Base-by-base conservation (phyloP, 2,113 vertebrate genomes). In the Cryptomyrus ogoouensis region DNA sequence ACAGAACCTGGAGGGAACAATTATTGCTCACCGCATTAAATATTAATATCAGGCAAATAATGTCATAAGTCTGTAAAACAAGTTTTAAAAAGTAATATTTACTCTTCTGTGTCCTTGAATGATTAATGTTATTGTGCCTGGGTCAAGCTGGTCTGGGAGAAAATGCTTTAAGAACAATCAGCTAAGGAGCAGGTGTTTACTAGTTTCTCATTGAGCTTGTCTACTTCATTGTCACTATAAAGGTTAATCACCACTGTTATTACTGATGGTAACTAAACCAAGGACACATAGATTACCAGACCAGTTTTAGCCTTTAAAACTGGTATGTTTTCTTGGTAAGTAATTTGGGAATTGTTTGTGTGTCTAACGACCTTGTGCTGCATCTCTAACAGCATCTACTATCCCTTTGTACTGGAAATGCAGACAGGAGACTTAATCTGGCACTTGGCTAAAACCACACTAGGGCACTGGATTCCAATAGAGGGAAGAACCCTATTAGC, bases 351-450 rank as follows among this genome's bases (percentile, higher is more conserved):
- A 53, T 24, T 52, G 27, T 46, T 70, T 89, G 15, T 19, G 88
- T 42, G 24, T 0, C 42, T 39, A 17, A 17, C 1, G 49, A 53
- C 46, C 50, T 50, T 83, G 35, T 24, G 12, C 17, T 15, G 56
- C 87, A 62, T 35, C 53, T 10, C 53, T 88, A 46, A 27, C 53
- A 46, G 39, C 19, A 88, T 62, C 15, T 88, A 62, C 31, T 8
- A 58, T 27, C 52, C 35, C 50, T 56, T 58, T 84, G n/a, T 53
- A 88, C 39, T 9, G 35, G 39, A 44, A 56, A 46, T 44, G 24
- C 24, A 85, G 80, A 58, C 80, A 46, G 80, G 89, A 84, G 80
- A 44, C 50, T 83, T 88, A 31, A 70, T 74, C 56, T 62, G 74
- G 39, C 80, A 85, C 47, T 83, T 0, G n/a, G 9, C 66, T 83